Base-by-base conservation (phyloP, 1,140 invertebrate species). In the Pachyrhynchus sulphureomaculatus region DNA sequence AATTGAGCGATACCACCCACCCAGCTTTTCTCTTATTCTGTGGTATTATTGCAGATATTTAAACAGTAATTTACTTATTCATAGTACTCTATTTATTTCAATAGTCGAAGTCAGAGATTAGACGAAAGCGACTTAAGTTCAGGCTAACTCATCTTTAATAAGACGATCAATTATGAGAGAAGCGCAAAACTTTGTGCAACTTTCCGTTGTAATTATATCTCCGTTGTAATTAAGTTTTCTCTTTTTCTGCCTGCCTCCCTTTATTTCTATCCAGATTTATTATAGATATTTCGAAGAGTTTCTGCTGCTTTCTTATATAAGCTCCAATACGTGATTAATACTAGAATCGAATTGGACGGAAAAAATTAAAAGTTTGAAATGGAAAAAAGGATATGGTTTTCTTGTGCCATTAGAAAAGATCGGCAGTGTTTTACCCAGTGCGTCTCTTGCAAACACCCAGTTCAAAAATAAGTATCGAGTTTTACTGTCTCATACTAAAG, bases 101-200 rank as follows among this genome's bases (percentile, higher is more conserved):
- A 60, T 53, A 42, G 49, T 49, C 52, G 12, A 60, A 36, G 10
- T 6, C 26, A 17, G 41, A 44, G 42, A 57, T 58, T 67, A 73
- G 71, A 74, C 69, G 74, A 75, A 74, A 68, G 66, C 68, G 62
- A 57, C 55, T 48, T 21, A 23, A 36, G 39, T 47, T 36, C 57
- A 8, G 66, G 68, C 72, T 76, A 76, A 76, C 72, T 76, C 69
- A 76, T 76, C 72, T 75, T 76, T 76, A 76, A 76, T 76, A 76
- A 76, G 74, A 66, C 72, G 70, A 76, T 76, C 74, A 76, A 76
- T 76, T 76, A 76, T 76, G 72, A 70, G 69, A 62, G 70, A 63
- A 68, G 65, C 51, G 63, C 58, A 70, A 69, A 74, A 73, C 70
- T 74, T 70, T 73, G 72, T 72, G 69, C 68, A 74, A 75, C 72